These are phyloP conservation scores for Hoplostethus mediterraneus DNA, from an alignment of 2,797 vertebrate species.

Conservation along the genomic window DNA sequence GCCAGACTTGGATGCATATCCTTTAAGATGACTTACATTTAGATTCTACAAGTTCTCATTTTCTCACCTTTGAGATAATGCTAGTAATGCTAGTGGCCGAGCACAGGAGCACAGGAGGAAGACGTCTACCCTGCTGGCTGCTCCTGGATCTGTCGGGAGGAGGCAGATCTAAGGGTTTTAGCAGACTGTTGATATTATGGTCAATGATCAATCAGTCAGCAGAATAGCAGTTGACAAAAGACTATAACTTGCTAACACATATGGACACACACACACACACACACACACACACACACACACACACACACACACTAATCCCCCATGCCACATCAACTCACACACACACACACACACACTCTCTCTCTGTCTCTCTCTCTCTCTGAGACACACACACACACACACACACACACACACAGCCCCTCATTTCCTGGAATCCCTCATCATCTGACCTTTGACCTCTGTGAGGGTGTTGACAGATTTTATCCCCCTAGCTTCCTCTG, in stretches of 20 bases:
- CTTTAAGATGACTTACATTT: too few species aligned
- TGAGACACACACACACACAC: neutral
- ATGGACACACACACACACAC: neutral
- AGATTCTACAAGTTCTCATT: too few species aligned
- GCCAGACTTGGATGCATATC: too few species aligned
- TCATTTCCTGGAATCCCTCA: slow-evolving; percentile 62
- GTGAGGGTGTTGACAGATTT: slow-evolving; percentile 64
- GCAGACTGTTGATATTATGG: too few species aligned
- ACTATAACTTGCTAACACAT: neutral
- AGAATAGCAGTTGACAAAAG: too few species aligned
- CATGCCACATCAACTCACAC: neutral
- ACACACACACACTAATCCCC: slow-evolving; percentile 1
- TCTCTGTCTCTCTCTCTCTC: neutral
- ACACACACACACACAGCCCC: slow-evolving; percentile 27
- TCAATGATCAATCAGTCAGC: too few species aligned
- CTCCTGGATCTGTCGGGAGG: too few species aligned
- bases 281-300: slow-evolving; percentile 23
- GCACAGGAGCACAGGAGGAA: too few species aligned
- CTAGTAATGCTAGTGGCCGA: too few species aligned
- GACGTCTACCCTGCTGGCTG: too few species aligned
- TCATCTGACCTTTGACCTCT: slow-evolving; percentile 61
- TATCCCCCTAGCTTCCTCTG: slow-evolving; percentile 55
- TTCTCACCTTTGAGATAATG: too few species aligned
- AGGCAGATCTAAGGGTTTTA: too few species aligned
- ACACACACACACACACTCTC: slow-evolving; percentile 17